Evolutionary conservation across 30 jellyfish, hydroid and myxozoan genomes (phyloP), one percentile per base, ranked within the genome.

Genomic region (Catostylus mosaicus): DNA sequence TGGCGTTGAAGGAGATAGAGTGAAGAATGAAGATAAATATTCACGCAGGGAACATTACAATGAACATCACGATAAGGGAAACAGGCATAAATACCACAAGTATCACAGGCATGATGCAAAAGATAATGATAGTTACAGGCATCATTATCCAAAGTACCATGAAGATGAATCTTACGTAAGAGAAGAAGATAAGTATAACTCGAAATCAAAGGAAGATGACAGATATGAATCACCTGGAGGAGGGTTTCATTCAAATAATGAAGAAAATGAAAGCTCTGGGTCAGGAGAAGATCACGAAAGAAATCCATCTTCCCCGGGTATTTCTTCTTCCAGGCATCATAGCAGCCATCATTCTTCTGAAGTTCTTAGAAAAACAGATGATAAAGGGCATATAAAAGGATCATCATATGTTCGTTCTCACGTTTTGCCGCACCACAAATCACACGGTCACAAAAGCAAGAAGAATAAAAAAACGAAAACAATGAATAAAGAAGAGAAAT

Each of bases 401-500:
- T 59, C 71, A 18, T 59, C 38, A 24, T 8, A 19, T 20, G 1
- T 37, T 6, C 36, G 26, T 16, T 3, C 3, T 24, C 54, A 48
- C 26, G 38, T 16, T 20, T 43, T 19, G 1, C 43, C 61, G 20
- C 65, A 43, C 2, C 67, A 32, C 2, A 63, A 57, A 50, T 19
- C 65, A 50, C 64, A 69, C 24, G 52, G 46, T 24, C 60, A 34
- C 51, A 33, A 29, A 0, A 31, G 30, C 57, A 51, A 82, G 63
- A 68, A 69, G 80, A 74, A 56, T 24, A 47, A 65, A 24, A 47
- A 47, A 31, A 50, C 65, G 18, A 20, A 23, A 31, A 30, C 61
- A 0, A 51, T 65, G 57, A 68, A 76, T 37, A 76, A 69, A 22
- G 89, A 74, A 22, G 89, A 86, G 37, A 48, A 48, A 67, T 54